Base-by-base conservation (phyloP, 2,113 vertebrate species). In the Pavo muticus region DNA sequence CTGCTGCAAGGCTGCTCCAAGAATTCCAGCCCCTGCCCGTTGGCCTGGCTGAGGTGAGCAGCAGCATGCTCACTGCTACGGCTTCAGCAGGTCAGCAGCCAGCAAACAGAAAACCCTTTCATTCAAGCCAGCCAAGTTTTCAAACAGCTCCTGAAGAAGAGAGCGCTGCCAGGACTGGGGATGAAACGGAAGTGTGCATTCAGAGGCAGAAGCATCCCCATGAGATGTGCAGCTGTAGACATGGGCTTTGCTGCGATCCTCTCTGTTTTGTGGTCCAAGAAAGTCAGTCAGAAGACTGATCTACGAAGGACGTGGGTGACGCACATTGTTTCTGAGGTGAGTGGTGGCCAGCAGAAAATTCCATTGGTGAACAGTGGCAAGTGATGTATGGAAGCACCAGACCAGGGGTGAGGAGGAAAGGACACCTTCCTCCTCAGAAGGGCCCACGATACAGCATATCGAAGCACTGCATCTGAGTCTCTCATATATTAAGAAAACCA, bases 241-340 rank as follows among this genome's bases (percentile, higher is more conserved):
- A 17, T 0, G 0, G 39, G 21, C n/a, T 71, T 65, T 21, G 9
- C 50, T 23, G 18, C 0, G 0, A 39, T 73, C 54, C 9, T 50
- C 27, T 75, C 20, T 14, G 1, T 40, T 45, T 57, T 19, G 3
- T 3, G 2, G 40, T 11, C 45, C 27, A 35, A 52, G 59, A 63
- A 77, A 39, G 67, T 10, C 21, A 50, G 35, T 44, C 42, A 12
- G 65, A 21, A 61, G 14, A 29, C 21, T 16, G 14, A 9, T 21
- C 5, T n/a, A 18, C 8, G 30, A 68, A 14, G 21, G 54, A 37
- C 11, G 2, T 2, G 6, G 45, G 52, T 56, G 13, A 68, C 39
- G 10, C 0, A 6, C 50, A 16, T 8, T 32, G 54, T 29, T 27
- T 9, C 44, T 11, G 42, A 63, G 52, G 50, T 17, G 21, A 32